Percentiles rank a stretch among this genome's conserved stretches.
phyloP scores from a whole-genome alignment of 2,113 vertebrate species.

The Conger conger region DNA sequence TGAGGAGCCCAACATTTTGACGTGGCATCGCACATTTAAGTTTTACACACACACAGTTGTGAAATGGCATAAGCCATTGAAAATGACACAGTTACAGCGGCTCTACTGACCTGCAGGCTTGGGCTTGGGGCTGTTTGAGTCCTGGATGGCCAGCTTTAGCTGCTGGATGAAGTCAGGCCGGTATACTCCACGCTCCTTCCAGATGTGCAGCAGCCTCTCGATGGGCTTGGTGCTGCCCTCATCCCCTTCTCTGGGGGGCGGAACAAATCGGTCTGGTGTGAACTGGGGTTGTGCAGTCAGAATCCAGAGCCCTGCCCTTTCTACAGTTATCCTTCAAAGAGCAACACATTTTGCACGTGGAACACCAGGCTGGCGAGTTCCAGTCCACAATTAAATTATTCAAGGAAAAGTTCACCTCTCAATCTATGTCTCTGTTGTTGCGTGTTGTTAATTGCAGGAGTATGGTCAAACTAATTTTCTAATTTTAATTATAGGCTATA shows the following conservation, averaged over 20 bases:
- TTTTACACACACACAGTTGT: not conserved
- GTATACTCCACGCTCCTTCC: slow-evolving; percentile 94
- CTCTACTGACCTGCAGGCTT: not conserved
- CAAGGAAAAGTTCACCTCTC: too few relatives aligned
- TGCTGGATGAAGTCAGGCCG: slow-evolving; percentile 94
- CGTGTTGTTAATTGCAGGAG: too few relatives aligned
- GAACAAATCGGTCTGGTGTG: not conserved
- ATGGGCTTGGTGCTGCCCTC: slow-evolving; percentile 91
- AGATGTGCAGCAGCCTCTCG: slow-evolving; percentile 95
- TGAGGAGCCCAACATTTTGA: too few relatives aligned
- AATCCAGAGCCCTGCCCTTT: not conserved
- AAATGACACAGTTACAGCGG: slow-evolving; percentile 1
- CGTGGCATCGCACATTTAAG: too few relatives aligned
- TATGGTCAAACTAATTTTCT: too few relatives aligned
- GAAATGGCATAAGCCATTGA: not conserved
- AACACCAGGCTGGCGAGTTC: not conserved
- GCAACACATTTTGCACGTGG: not conserved
- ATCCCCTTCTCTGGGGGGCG: slow-evolving; percentile 81
- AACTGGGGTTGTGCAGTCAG: not conserved
- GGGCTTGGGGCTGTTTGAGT: slow-evolving; percentile 85
- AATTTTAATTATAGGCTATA: too few relatives aligned
- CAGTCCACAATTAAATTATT: too few relatives aligned
- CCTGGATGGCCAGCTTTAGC: slow-evolving; percentile 91
- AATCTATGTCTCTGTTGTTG: too few relatives aligned
- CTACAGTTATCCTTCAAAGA: not conserved